Evolutionary conservation across 1,140 invertebrate genomes (phyloP).

Genomic region (Lepidurus couesii): DNA sequence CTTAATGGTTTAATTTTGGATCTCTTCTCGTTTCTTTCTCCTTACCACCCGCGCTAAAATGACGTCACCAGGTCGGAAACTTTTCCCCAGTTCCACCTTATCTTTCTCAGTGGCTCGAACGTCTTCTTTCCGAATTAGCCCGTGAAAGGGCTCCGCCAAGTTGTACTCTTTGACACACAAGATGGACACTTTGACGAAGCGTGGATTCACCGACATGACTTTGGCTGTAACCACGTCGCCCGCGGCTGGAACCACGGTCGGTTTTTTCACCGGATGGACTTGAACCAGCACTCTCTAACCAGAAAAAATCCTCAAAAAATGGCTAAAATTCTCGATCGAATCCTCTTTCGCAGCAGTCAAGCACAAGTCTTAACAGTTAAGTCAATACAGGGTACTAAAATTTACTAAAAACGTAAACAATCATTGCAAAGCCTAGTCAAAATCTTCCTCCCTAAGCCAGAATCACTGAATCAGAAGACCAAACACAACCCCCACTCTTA

Average conservation of each 20-base stretch:
- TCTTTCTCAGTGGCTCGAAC: slow-evolving; percentile 81
- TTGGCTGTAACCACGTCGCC: slow-evolving; percentile 70
- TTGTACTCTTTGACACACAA: slow-evolving; percentile 72
- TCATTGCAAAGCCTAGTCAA: too few relatives aligned
- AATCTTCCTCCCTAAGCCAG: too few relatives aligned
- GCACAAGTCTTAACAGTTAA: too few relatives aligned
- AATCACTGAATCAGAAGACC: too few relatives aligned
- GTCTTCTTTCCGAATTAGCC: slow-evolving; percentile 77
- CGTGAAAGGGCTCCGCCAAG: slow-evolving; percentile 67
- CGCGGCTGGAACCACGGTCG: slow-evolving; percentile 66
- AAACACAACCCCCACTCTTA: too few relatives aligned
- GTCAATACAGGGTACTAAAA: too few relatives aligned
- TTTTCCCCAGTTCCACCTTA: slow-evolving; percentile 82
- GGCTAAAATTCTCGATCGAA: slow-evolving; percentile 25
- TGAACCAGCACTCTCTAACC: slow-evolving; percentile 58
- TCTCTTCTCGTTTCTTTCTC: neutral
- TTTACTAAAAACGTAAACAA: too few relatives aligned
- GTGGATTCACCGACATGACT: slow-evolving; percentile 66
- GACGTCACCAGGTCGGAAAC: slow-evolving; percentile 84
- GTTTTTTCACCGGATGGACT: slow-evolving; percentile 62
- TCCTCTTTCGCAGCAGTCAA: too few relatives aligned
- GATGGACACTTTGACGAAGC: slow-evolving; percentile 73
- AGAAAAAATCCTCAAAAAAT: slow-evolving; percentile 38
- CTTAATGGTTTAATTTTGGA: slow-evolving; percentile 24
- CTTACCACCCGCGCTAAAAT: slow-evolving; percentile 81